Base-by-base conservation (phyloP, 2,113 vertebrate species). In the Gymnocephalus cernua region DNA sequence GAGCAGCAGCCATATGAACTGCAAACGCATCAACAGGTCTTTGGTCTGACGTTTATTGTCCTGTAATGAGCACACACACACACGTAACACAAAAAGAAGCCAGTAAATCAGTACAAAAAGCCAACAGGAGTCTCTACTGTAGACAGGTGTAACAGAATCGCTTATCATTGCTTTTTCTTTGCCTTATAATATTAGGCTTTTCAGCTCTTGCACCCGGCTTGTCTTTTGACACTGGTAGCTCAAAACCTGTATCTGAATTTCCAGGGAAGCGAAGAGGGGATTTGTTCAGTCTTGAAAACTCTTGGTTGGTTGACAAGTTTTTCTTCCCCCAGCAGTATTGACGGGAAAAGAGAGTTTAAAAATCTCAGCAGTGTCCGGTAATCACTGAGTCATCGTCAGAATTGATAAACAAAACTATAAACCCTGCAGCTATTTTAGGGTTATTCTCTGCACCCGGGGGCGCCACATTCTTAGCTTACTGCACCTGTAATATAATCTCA, bases 401-500 rank as follows among this genome's bases (percentile, higher is more conserved):
- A 67, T 66, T 72, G 77, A 79, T 76, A 80, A 80, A 68, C 62
- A 72, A 47, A 74, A 25, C 57, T 41, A 61, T 69, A 77, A 84
- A 80, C 74, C 67, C 64, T 47, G 72, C 68, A 62, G 76, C 65
- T 69, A 58, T 54, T 47, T 76, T 67, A 4, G 62, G 29, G 50
- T 41, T 75, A 41, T 58, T 67, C 74, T 74, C 56, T 76, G 69
- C 76, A 58, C 53, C 3, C 1, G 23, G 12, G 25, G 70, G 53
- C 38, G 59, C 16, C 4, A 41, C 1, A 83, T 58, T 57, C 86
- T 68, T 57, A 67, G 18, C 78, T 76, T 14, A 41, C 80, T 21
- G 62, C 87, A 85, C 65, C 53, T 84, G 89, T 83, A 87, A 92
- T 73, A 14, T 63, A 85, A 93, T 84, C 86, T 62, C 80, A 77